These are phyloP conservation scores for Paraplagusia blochii DNA, from an alignment of 2,113 vertebrate genomes.

Conservation along the genomic window DNA sequence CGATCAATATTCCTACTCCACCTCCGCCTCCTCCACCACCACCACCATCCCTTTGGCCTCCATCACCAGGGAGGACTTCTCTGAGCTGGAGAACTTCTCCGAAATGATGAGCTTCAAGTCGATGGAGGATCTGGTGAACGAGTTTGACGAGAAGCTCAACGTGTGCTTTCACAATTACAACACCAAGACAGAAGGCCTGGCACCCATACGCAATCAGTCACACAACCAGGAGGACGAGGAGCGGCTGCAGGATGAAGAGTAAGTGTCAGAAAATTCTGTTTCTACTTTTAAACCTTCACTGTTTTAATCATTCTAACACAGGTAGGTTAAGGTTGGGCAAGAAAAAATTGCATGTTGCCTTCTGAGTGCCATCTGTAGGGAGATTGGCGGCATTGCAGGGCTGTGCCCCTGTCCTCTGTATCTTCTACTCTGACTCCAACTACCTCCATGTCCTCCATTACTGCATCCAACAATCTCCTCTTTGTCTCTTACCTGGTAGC, in stretches of 20 bases:
- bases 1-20: constrained; percentile 47
- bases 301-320: no score
- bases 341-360: no score
- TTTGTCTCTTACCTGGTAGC: no score
- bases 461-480: no score
- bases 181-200: constrained; percentile 88
- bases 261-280: constrained; percentile 57
- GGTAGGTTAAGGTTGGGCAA: no score
- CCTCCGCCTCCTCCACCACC: constrained; percentile 60
- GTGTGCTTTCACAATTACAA: constrained; percentile 96
- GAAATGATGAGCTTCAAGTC: constrained; percentile 97
- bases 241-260: constrained; percentile 89
- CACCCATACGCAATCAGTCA: constrained; percentile 85
- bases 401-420: no score
- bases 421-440: no score
- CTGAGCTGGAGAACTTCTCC: constrained; percentile 92
- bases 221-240: constrained; percentile 88
- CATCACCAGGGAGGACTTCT: constrained; percentile 85
- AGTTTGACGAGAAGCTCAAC: constrained; percentile 93
- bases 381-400: no score
- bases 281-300: no score
- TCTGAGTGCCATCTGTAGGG: no score
- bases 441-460: no score
- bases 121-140: constrained; percentile 93
- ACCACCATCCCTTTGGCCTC: constrained; percentile 71